Evolutionary conservation across 2,797 vertebrate genomes (phyloP).

Genomic region (Odontamblyopus lacepedii): DNA sequence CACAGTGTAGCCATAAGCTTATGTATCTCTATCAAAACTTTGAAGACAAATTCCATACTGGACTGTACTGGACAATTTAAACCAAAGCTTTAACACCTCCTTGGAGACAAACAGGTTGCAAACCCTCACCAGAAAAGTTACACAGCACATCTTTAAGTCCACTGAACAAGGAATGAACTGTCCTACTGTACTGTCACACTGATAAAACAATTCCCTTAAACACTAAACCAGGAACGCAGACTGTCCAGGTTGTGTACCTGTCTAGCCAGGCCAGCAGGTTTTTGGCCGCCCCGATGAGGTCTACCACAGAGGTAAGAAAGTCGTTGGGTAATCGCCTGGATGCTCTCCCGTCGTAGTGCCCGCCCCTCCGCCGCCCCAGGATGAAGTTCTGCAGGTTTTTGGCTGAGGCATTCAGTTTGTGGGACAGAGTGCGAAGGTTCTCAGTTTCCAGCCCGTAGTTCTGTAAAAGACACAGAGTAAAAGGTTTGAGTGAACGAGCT

Average conservation of each 20-base stretch:
- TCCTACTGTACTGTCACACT: neutral
- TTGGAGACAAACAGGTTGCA: too few relatives aligned
- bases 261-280: conserved; percentile 91
- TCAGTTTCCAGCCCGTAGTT: conserved; percentile 91
- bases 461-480: conserved; percentile 67
- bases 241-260: conserved; percentile 74
- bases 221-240: neutral
- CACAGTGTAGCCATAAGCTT: too few relatives aligned
- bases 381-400: conserved; percentile 95
- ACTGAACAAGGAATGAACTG: too few relatives aligned
- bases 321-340: conserved; percentile 87
- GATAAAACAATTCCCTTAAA: neutral
- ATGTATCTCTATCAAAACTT: too few relatives aligned
- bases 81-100: too few relatives aligned
- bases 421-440: conserved; percentile 89
- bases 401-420: conserved; percentile 89
- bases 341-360: conserved; percentile 87
- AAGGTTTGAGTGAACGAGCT: neutral
- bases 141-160: too few relatives aligned
- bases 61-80: too few relatives aligned
- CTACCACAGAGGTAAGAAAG: conserved; percentile 89
- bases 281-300: conserved; percentile 91
- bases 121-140: too few relatives aligned
- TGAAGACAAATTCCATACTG: too few relatives aligned
- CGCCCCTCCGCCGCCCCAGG: conserved; percentile 86